Evolutionary conservation across 1,140 invertebrate species (phyloP).

Genomic region (Cherax quadricarinatus): DNA sequence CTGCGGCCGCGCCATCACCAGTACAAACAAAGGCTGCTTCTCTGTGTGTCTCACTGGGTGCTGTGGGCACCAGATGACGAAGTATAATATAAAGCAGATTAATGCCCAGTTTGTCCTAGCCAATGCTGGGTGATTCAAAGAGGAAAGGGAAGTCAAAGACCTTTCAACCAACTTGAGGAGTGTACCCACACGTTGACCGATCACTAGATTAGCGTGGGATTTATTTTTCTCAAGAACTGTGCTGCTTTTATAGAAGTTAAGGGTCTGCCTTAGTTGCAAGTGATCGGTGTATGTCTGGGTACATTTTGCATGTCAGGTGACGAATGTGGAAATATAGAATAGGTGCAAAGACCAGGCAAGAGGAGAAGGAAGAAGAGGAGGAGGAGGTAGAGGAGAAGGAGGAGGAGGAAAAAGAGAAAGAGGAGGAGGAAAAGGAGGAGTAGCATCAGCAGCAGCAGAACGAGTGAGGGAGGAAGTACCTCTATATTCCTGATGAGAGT

Average conservation of each 20-base stretch:
- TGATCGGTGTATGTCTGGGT: not conserved
- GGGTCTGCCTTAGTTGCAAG: not conserved
- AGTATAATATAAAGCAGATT: not conserved
- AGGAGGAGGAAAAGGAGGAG: not conserved
- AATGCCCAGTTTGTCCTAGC: not conserved
- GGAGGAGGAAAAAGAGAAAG: not conserved
- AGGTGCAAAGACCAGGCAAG: not conserved
- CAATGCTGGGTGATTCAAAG: not conserved
- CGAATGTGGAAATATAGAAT: not conserved
- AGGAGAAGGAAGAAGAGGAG: not conserved
- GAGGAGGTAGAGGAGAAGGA: not conserved
- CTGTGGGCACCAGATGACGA: not conserved
- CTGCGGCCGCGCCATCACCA: no score
- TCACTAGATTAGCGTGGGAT: not conserved
- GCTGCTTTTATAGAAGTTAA: not conserved
- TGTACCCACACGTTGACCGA: not conserved
- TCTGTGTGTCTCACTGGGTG: not conserved
- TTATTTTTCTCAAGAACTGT: no score
- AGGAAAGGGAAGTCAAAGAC: not conserved
- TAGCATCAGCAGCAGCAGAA: not conserved
- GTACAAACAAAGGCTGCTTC: no score
- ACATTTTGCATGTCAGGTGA: not conserved
- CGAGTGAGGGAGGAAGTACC: slow-evolving; percentile 36
- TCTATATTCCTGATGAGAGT: slow-evolving; percentile 72
- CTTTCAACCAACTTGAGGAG: not conserved